Evolutionary conservation across 2,797 vertebrate species (phyloP).

Genomic region (Myripristis murdjan): DNA sequence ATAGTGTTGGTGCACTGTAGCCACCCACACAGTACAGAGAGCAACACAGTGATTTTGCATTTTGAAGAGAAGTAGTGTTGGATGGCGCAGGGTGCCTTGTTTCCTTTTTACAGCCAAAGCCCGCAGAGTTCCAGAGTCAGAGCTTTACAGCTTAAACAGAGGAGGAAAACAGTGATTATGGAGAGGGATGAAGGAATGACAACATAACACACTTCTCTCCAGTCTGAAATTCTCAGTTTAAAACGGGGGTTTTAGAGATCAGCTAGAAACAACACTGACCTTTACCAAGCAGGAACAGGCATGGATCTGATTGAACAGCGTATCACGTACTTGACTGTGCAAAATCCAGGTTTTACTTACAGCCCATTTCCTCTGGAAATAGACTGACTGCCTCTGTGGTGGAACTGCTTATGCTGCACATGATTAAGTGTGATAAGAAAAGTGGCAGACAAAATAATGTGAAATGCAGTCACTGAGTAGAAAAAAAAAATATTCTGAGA

Average conservation of each 20-base stretch:
- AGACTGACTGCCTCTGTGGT: constrained; percentile 16
- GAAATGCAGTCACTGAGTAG: constrained; percentile 21
- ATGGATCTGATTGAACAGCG: constrained; percentile 8
- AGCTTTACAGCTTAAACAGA: background rate
- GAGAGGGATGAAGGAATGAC: background rate
- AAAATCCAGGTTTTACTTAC: constrained; percentile 24
- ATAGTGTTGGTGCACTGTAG: constrained; percentile 10
- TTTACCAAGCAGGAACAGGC: background rate
- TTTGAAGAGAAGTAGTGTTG: constrained; percentile 5
- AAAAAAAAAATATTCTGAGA: background rate
- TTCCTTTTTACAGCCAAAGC: constrained; percentile 42
- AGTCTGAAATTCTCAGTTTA: background rate
- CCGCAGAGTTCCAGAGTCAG: constrained; percentile 14
- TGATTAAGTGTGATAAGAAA: constrained; percentile 57
- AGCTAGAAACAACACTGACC: constrained; percentile 5
- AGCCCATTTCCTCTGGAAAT: constrained; percentile 23
- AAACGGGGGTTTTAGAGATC: background rate
- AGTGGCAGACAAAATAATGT: constrained; percentile 48
- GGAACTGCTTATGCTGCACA: constrained; percentile 18
- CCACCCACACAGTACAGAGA: constrained; percentile 14
- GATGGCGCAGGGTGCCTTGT: constrained; percentile 2
- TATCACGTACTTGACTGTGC: background rate
- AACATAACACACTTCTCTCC: background rate
- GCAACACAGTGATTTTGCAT: constrained; percentile 53
- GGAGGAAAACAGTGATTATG: background rate